Evolutionary conservation across 2,113 vertebrate species (phyloP).

Genomic region (Triplophysa dalaica): DNA sequence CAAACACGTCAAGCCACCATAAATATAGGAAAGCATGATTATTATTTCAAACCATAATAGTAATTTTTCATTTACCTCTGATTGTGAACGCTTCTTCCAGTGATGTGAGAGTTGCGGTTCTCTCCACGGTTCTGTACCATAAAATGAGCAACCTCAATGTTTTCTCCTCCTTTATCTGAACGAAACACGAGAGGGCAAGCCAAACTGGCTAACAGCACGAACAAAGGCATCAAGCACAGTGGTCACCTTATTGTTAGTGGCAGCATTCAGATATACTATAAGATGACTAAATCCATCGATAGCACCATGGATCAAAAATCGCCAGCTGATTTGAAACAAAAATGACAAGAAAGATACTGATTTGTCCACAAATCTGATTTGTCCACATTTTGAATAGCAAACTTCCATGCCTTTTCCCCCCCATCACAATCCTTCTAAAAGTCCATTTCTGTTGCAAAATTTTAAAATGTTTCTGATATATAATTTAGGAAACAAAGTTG

Average conservation of each 20-base stretch:
- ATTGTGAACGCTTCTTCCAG: conserved; percentile 44
- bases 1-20: conserved; percentile 7
- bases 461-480: not conserved
- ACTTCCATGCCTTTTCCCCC: not conserved
- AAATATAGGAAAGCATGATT: not conserved
- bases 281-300: conserved; percentile 43
- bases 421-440: not conserved
- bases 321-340: conserved; percentile 17
- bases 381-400: not conserved
- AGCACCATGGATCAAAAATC: conserved; percentile 30
- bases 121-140: conserved; percentile 22
- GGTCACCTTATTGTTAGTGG: conserved; percentile 19
- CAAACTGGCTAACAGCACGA: conserved; percentile 19
- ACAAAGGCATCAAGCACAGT: conserved; percentile 24
- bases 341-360: not conserved
- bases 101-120: conserved; percentile 37
- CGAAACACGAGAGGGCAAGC: conserved; percentile 28
- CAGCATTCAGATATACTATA: not conserved
- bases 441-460: too few relatives aligned
- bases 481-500: not conserved
- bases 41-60: not conserved
- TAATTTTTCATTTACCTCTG: conserved; percentile 39
- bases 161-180: conserved; percentile 42
- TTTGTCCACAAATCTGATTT: too few relatives aligned
- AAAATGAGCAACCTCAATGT: conserved; percentile 28